These are phyloP conservation scores for Gallinago paraguaiae DNA, from an alignment of 2,113 vertebrate genomes.

Conservation along the genomic window DNA sequence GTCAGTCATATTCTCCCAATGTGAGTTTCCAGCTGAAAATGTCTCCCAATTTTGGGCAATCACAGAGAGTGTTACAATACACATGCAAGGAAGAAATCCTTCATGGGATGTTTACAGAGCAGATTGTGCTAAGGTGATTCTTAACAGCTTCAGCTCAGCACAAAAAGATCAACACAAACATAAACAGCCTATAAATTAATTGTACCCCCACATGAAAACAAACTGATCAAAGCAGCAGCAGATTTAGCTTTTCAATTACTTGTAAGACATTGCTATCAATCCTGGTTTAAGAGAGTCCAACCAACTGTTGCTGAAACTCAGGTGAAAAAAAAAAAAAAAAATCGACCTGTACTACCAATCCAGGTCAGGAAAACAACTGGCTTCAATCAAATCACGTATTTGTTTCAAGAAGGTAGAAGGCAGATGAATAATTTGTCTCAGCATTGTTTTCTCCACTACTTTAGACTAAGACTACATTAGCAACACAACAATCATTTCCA, in stretches of 20 bases:
- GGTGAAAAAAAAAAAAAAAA: no score
- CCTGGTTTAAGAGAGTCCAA: neutral
- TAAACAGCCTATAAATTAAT: neutral
- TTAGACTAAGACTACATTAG: neutral
- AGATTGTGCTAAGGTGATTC: neutral
- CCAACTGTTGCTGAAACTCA: no score
- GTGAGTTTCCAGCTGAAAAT: fast-evolving
- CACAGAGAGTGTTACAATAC: neutral
- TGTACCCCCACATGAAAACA: neutral
- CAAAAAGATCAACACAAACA: no score
- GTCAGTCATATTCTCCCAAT: fast-evolving
- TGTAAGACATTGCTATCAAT: neutral
- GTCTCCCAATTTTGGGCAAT: fast-evolving
- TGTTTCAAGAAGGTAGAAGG: neutral
- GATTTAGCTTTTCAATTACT: neutral
- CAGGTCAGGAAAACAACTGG: neutral
- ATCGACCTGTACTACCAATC: fast-evolving
- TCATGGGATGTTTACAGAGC: fast-evolving
- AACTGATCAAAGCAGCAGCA: neutral
- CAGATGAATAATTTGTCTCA: neutral
- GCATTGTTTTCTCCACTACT: neutral
- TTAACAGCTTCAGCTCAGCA: fast-evolving
- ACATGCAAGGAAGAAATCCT: neutral
- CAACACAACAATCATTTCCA: neutral
- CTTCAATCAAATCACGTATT: fast-evolving